Conservation (phyloP, 1,140 invertebrate species). For the Dendrolimus punctatus region DNA sequence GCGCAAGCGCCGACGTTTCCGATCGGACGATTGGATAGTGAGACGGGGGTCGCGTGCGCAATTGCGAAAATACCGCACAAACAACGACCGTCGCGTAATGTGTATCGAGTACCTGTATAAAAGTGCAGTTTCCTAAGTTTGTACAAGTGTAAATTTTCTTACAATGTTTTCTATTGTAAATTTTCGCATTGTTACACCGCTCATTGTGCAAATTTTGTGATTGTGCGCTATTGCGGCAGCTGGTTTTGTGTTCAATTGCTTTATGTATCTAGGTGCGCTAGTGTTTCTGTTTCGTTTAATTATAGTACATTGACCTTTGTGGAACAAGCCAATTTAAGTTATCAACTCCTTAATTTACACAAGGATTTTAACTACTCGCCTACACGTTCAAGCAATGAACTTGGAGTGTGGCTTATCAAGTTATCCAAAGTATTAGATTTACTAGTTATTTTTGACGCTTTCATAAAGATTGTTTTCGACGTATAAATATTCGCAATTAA, state of each 20-base stretch:
- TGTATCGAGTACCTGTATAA: slow-evolving; percentile 4
- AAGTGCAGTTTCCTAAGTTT: neutral
- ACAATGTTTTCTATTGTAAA: no score
- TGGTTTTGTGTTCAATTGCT: slow-evolving; percentile 21
- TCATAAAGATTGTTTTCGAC: no score
- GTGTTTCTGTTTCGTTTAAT: slow-evolving; percentile 16
- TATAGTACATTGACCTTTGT: slow-evolving; percentile 18
- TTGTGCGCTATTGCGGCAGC: slow-evolving; percentile 19
- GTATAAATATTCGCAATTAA: no score
- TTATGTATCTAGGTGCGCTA: slow-evolving; percentile 11
- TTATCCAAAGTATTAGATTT: no score
- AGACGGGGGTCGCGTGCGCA: slow-evolving; percentile 16
- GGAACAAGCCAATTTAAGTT: slow-evolving; percentile 3
- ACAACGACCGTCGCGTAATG: slow-evolving; percentile 15
- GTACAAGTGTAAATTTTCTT: no score
- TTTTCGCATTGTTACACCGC: neutral
- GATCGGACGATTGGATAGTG: slow-evolving; percentile 39
- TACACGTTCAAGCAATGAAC: no score
- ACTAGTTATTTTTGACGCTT: no score
- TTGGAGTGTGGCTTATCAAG: no score
- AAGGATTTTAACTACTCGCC: no score
- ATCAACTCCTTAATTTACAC: no score
- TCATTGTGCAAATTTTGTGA: slow-evolving; percentile 15
- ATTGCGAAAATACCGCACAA: slow-evolving; percentile 30
- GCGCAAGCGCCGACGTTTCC: slow-evolving; percentile 42